Evolutionary conservation across 1,140 invertebrate genomes (phyloP).

Genomic region (Argopecten irradians): DNA sequence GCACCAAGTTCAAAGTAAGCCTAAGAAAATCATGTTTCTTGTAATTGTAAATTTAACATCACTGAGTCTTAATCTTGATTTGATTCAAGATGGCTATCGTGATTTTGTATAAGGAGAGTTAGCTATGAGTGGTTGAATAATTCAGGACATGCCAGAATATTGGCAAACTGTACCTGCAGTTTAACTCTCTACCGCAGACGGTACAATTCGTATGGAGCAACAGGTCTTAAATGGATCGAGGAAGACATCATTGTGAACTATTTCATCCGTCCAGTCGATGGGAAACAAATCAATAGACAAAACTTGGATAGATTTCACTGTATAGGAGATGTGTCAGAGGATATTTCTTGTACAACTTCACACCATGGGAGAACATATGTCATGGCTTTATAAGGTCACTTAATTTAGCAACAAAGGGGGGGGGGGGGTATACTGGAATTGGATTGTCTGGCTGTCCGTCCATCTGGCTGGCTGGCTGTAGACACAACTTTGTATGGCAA

Average conservation of each 20-base stretch:
- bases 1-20: too few species aligned
- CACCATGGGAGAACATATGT: not conserved
- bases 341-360: not conserved
- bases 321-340: not conserved
- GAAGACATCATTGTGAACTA: constrained; percentile 22
- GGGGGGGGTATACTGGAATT: too few species aligned
- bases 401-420: too few species aligned
- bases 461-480: too few species aligned
- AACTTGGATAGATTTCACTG: not conserved
- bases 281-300: not conserved
- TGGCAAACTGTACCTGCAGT: not conserved
- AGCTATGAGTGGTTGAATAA: not conserved
- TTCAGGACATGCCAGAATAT: not conserved
- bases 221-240: not conserved
- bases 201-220: not conserved
- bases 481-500: too few species aligned
- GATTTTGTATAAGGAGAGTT: not conserved
- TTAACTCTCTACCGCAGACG: not conserved
- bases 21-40: not conserved
- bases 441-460: too few species aligned
- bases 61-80: not conserved
- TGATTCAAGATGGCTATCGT: not conserved
- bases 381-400: too few species aligned
- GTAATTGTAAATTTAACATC: too few species aligned
- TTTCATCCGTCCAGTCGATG: not conserved